Evolutionary conservation across 2,113 vertebrate genomes (phyloP).

Genomic region (Oenanthe melanoleuca): DNA sequence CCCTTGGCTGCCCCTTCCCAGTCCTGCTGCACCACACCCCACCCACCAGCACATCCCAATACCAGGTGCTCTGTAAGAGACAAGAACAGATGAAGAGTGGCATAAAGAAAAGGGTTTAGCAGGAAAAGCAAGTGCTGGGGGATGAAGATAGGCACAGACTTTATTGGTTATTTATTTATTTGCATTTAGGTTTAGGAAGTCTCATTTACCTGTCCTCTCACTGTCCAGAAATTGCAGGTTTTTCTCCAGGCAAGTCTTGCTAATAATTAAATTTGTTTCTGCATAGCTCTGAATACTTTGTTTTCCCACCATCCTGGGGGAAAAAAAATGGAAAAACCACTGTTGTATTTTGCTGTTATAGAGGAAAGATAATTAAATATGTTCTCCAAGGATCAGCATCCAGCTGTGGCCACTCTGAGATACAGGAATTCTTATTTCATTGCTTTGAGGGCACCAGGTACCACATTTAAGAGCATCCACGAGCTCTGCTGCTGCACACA

Average conservation of each 20-base stretch:
- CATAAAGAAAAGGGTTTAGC: background rate
- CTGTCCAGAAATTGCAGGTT: background rate
- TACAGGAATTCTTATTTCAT: background rate
- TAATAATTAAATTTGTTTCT: background rate
- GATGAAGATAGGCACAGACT: background rate
- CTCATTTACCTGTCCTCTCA: background rate
- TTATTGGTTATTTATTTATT: background rate
- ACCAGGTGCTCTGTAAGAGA: fast-evolving
- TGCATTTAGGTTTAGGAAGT: background rate
- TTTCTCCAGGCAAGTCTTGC: background rate
- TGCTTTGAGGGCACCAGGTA: background rate
- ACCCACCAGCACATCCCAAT: background rate
- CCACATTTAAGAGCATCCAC: background rate
- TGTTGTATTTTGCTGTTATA: background rate
- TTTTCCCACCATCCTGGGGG: background rate
- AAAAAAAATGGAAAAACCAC: background rate
- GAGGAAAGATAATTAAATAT: background rate
- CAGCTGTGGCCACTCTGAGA: background rate
- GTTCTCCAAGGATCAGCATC: background rate
- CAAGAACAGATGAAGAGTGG: background rate
- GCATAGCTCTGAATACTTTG: background rate
- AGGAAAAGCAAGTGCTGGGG: background rate
- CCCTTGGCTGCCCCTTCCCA: background rate
- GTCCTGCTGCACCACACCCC: background rate
- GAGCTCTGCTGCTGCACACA: background rate